Evolutionary conservation across 92 coral and sea anemone genomes (phyloP), one percentile per base, ranked within the genome.

Genomic region (Heliopora coerulea): DNA sequence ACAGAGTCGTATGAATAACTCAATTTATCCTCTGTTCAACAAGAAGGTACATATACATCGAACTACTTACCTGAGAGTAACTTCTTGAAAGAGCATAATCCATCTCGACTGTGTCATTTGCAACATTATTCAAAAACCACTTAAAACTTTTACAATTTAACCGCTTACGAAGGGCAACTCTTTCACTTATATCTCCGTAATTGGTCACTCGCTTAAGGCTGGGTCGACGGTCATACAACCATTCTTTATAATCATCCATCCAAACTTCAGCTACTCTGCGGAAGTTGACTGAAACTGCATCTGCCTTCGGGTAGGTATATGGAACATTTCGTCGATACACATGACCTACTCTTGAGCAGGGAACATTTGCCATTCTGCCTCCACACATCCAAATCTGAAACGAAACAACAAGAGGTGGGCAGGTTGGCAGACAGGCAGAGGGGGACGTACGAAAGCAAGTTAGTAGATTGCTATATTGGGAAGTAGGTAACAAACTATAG

Each of bases 161-260:
- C 56, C 65, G 65, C 42, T 89, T 89, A 17, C 98, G 89, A 66
- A 93, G 80, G 50, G 95, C 93, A 48, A 90, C 61, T 62, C 98
- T 82, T 23, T 93, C 93, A 59, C 91, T 87, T 68, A 93, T 89
- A 31, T 93, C 98, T 0, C 98, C 98, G 41, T 84, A 87, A 10
- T 93, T 91, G 12, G 18, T 50, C 1, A 89, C 95, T 54, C 46
- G 49, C 56, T 78, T 80, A 15, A 93, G 84, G 59, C 91, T 88
- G 2, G 98, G 98, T 72, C 90, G 86, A 81, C 86, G 88, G 82
- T 89, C 91, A 73, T 93, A 93, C 26, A 93, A 70, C 98, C 98
- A 93, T 18, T 87, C 88, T 52, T 93, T 93, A 78, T 93, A 93
- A 41, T 93, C 98, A 54, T 93, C 98, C 98, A 93, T 89, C 98